phyloP scores from a whole-genome alignment of 2,797 vertebrate species.

The Labroides dimidiatus region DNA sequence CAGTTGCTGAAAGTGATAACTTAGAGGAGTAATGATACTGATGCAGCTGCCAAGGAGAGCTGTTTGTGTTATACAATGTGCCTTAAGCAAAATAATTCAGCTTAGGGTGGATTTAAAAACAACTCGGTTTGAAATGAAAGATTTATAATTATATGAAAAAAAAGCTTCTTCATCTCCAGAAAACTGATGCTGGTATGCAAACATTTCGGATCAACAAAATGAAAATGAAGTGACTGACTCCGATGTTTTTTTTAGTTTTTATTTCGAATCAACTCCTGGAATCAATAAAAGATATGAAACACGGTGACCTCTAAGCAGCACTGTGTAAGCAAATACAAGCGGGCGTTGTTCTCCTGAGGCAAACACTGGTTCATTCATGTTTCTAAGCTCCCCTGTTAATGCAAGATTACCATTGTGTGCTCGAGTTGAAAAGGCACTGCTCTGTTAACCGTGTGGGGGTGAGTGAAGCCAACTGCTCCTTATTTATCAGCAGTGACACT shows the following conservation, averaged over 20 bases:
- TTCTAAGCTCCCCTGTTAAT: constrained; percentile 61
- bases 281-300: constrained; percentile 39
- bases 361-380: constrained; percentile 58
- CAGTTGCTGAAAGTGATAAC: not conserved
- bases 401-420: constrained; percentile 62
- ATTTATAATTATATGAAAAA: not conserved
- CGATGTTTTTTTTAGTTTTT: not conserved
- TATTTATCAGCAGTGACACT: constrained; percentile 78
- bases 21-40: not conserved
- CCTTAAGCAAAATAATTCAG: constrained; percentile 4
- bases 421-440: constrained; percentile 66
- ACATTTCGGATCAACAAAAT: not conserved
- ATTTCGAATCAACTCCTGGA: constrained; percentile 9
- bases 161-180: too few species aligned
- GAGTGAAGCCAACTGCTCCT: constrained; percentile 60
- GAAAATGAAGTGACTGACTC: not conserved
- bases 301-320: constrained; percentile 36
- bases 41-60: constrained; percentile 5
- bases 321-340: constrained; percentile 47
- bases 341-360: constrained; percentile 41
- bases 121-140: not conserved
- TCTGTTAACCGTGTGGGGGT: constrained; percentile 59
- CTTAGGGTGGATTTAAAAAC: not conserved
- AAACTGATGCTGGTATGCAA: not conserved
- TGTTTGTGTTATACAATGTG: not conserved